Conservation (phyloP, 2,113 vertebrate species). For the Otis tarda region DNA sequence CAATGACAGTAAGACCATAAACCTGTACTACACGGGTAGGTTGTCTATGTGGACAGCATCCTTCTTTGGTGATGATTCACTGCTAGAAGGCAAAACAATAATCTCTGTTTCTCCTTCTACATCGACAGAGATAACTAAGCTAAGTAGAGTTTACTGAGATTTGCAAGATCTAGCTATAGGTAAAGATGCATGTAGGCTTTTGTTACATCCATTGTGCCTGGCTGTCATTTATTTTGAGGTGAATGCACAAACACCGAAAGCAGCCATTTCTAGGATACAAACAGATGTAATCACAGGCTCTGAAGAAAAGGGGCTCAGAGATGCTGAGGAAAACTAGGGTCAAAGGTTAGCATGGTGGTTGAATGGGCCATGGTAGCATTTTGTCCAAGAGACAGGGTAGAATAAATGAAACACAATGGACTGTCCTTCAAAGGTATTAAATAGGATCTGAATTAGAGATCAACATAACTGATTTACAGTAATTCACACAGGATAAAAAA, state of each 20-base stretch:
- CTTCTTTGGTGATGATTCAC: not conserved
- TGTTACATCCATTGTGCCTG: not conserved
- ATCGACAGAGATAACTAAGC: not conserved
- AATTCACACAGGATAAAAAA: not conserved
- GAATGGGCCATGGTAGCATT: not conserved
- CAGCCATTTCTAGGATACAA: not conserved
- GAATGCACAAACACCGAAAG: not conserved
- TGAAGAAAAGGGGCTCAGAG: not conserved
- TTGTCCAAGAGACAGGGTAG: not conserved
- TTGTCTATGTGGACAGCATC: not conserved
- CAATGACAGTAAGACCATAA: not conserved
- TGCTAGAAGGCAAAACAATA: not conserved
- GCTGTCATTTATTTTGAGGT: not conserved
- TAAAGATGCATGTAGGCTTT: not conserved
- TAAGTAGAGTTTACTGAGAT: not conserved
- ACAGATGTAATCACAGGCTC: not conserved
- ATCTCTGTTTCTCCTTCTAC: not conserved
- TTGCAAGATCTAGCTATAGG: not conserved
- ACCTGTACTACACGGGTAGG: not conserved
- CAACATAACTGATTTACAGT: not conserved
- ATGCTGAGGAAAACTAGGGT: not conserved
- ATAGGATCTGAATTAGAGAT: not conserved
- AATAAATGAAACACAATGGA: not conserved
- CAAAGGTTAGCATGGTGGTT: not conserved
- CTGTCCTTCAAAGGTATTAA: not conserved